These are phyloP conservation scores for Tenthredo notha DNA, from an alignment of 2,888 invertebrate species.

Conservation along the genomic window DNA sequence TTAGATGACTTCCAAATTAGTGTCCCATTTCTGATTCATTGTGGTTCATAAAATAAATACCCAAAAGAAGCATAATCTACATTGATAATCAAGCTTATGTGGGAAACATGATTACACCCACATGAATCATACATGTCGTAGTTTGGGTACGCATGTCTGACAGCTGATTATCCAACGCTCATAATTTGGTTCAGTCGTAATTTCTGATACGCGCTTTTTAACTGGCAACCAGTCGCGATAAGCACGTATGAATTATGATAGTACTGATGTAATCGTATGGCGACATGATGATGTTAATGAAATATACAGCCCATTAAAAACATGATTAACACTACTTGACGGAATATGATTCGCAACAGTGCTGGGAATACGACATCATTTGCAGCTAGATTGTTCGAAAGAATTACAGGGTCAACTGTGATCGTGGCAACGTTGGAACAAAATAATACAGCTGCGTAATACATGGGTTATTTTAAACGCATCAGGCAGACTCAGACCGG, in stretches of 20 bases:
- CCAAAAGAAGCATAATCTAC: background rate
- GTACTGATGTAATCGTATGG: background rate
- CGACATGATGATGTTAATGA: slow-evolving; percentile 1
- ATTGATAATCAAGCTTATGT: slow-evolving; percentile 4
- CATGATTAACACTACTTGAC: slow-evolving; percentile 1
- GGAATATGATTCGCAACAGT: slow-evolving; percentile 17
- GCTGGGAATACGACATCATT: slow-evolving; percentile 33
- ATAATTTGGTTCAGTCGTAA: background rate
- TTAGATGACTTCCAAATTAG: background rate
- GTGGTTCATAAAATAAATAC: background rate
- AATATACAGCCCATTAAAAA: slow-evolving; percentile 26
- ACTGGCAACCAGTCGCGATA: background rate
- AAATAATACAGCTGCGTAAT: slow-evolving; percentile 24
- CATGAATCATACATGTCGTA: background rate
- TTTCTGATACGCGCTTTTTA: background rate
- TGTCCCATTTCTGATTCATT: background rate
- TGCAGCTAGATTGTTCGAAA: background rate
- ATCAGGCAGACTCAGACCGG: slow-evolving; percentile 11
- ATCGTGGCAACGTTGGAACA: slow-evolving; percentile 41
- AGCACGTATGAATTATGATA: background rate
- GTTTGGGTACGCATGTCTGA: background rate
- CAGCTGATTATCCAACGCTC: slow-evolving; percentile 21
- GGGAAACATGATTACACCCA: background rate
- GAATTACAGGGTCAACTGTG: background rate
- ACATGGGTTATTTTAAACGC: slow-evolving; percentile 19